phyloP scores from a whole-genome alignment of 1,140 invertebrate genomes.

The Amyelois transitella region DNA sequence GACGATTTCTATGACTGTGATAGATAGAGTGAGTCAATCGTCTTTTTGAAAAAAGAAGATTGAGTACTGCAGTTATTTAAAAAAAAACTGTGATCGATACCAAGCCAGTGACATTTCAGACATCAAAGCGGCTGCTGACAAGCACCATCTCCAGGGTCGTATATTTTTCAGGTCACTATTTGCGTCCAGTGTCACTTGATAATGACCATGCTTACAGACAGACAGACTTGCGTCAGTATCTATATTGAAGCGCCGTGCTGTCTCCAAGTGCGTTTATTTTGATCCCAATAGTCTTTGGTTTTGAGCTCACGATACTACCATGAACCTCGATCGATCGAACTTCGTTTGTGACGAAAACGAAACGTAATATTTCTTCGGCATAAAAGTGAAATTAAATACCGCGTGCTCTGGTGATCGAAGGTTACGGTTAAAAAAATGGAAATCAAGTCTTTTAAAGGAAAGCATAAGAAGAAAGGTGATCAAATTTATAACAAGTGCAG shows the following conservation, averaged over 20 bases:
- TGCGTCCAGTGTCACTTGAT: not conserved
- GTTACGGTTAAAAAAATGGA: too few species aligned
- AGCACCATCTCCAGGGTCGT: not conserved
- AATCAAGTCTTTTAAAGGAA: too few species aligned
- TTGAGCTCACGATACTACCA: not conserved
- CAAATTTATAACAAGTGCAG: too few species aligned
- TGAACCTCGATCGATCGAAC: not conserved
- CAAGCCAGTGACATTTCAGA: not conserved
- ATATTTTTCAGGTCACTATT: not conserved
- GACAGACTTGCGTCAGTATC: not conserved
- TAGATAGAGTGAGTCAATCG: too few species aligned
- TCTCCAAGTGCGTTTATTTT: not conserved
- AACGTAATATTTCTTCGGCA: too few species aligned
- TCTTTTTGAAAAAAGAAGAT: too few species aligned
- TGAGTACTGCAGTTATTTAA: too few species aligned
- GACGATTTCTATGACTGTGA: too few species aligned
- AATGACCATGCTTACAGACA: not conserved
- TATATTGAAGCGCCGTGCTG: not conserved
- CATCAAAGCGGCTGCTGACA: not conserved
- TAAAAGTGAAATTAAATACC: too few species aligned
- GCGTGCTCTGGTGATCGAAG: too few species aligned
- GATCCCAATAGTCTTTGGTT: not conserved
- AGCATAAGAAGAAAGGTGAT: too few species aligned
- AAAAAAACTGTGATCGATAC: too few species aligned
- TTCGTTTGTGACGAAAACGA: not conserved